Conservation (phyloP, 2,888 invertebrate genomes). For the Temnothorax unifasciatus region DNA sequence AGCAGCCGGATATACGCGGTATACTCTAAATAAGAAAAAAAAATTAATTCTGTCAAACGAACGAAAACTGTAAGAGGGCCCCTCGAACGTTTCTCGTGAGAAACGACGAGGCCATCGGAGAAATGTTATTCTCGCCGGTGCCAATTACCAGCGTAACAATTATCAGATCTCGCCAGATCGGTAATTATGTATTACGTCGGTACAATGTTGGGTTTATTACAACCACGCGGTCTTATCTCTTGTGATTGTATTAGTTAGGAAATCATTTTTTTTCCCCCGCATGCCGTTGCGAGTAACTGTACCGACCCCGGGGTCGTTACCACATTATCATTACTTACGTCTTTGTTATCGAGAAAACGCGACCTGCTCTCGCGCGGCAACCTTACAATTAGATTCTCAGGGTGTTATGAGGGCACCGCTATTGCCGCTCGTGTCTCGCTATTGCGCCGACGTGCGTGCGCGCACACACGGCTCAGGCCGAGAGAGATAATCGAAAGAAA, state of each 20-base stretch:
- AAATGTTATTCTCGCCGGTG: constrained; percentile 50
- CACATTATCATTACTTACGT: constrained; percentile 71
- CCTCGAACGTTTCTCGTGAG: constrained; percentile 11
- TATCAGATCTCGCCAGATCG: constrained; percentile 64
- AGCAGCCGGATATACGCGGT: background rate
- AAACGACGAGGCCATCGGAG: constrained; percentile 37
- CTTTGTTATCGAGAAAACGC: constrained; percentile 75
- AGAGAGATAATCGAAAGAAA: constrained; percentile 44
- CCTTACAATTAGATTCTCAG: constrained; percentile 73
- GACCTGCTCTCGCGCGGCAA: constrained; percentile 63
- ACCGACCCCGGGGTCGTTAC: constrained; percentile 56
- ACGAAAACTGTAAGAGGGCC: background rate
- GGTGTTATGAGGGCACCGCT: constrained; percentile 68
- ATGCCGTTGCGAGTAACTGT: constrained; percentile 66
- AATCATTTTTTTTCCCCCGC: constrained; percentile 62
- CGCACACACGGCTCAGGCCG: background rate
- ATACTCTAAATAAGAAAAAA: background rate
- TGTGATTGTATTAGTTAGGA: constrained; percentile 69
- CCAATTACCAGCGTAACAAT: constrained; percentile 62
- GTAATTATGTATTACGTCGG: constrained; percentile 60
- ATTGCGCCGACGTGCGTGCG: constrained; percentile 1
- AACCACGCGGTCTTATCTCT: constrained; percentile 57
- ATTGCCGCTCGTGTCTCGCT: constrained; percentile 40
- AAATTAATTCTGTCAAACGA: constrained; percentile 28
- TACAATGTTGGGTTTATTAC: constrained; percentile 50